A percentile compares a stretch with the other conserved stretches of the same genome.
These are phyloP conservation scores for Psittacula cyanocephala DNA, from an alignment of 2,113 vertebrate species.

Conservation along the genomic window DNA sequence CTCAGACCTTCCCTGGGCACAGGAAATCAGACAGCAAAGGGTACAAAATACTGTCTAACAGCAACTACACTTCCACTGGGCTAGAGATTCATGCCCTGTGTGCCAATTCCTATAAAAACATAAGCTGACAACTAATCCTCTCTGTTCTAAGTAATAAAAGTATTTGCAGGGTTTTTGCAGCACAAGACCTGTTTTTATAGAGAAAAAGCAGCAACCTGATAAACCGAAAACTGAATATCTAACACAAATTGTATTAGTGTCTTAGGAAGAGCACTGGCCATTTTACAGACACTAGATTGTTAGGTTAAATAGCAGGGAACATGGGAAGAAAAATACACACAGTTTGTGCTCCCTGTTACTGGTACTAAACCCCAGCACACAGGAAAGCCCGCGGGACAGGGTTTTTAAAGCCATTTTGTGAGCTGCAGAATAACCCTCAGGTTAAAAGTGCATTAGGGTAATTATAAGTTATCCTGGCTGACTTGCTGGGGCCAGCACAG, in stretches of 20 bases:
- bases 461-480: neutral
- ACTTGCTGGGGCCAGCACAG: neutral
- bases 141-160: neutral
- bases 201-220: neutral
- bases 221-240: neutral
- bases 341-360: neutral
- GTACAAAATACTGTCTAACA: neutral
- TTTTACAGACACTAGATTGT: neutral
- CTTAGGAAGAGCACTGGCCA: neutral
- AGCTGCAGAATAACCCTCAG: neutral
- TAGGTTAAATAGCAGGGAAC: neutral
- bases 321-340: neutral
- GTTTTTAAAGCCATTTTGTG: neutral
- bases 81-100: neutral
- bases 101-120: neutral
- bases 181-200: neutral
- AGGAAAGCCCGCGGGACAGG: neutral
- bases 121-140: neutral
- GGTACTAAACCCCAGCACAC: neutral
- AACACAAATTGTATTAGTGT: neutral
- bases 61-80: neutral
- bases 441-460: conserved; percentile 12
- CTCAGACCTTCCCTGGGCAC: neutral
- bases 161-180: neutral
- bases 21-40: neutral